Conservation (phyloP, 2,797 vertebrate genomes). For the Leptatherina wallacei region DNA sequence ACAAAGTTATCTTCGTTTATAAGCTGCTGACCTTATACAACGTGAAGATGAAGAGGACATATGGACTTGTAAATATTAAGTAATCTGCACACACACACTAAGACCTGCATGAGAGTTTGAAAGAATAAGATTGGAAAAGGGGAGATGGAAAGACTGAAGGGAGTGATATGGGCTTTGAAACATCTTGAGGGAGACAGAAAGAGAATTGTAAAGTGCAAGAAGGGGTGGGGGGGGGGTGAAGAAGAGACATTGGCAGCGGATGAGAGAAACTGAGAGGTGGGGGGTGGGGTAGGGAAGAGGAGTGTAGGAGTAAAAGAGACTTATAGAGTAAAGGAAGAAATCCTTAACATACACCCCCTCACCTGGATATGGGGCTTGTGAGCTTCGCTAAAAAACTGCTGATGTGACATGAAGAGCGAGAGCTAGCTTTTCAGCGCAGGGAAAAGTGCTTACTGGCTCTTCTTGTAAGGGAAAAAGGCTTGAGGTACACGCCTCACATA, state of each 20-base stretch:
- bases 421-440: slow-evolving; percentile 81
- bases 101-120: slow-evolving; percentile 22
- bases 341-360: slow-evolving; percentile 78
- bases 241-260: slow-evolving; percentile 72
- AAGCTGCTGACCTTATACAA: neutral
- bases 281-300: slow-evolving; percentile 54
- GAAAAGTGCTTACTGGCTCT: slow-evolving; percentile 88
- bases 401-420: slow-evolving; percentile 81
- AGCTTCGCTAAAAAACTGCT: slow-evolving; percentile 83
- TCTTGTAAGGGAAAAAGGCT: slow-evolving; percentile 84
- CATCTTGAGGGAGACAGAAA: slow-evolving; percentile 72
- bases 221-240: slow-evolving; percentile 46
- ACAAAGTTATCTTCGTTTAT: slow-evolving; percentile 4
- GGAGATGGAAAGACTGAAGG: slow-evolving; percentile 53
- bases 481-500: slow-evolving; percentile 84
- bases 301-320: slow-evolving; percentile 72
- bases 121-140: slow-evolving; percentile 32
- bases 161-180: slow-evolving; percentile 67
- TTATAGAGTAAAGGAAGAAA: slow-evolving; percentile 76
- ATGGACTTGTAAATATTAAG: slow-evolving; percentile 38
- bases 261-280: slow-evolving; percentile 61
- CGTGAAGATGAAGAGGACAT: slow-evolving; percentile 28
- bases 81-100: slow-evolving; percentile 15
- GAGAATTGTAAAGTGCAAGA: slow-evolving; percentile 72
- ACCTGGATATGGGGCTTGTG: slow-evolving; percentile 82